A percentile compares a stretch with the other conserved stretches of the same genome.
Conservation (phyloP, 2,797 vertebrate genomes). For the Austrolebias charrua region DNA sequence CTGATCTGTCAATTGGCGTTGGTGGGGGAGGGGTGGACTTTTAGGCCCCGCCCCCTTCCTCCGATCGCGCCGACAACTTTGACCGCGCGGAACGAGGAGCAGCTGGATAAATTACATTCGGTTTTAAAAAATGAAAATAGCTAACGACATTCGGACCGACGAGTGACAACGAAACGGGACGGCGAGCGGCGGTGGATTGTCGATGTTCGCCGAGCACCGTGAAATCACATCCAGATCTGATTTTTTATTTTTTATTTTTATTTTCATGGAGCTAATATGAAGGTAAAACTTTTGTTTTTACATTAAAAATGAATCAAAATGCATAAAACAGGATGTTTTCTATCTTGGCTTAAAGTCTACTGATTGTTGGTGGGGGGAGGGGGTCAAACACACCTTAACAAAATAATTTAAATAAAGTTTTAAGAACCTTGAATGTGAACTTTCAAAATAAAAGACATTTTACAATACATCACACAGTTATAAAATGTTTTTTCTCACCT, state of each 20-base stretch:
- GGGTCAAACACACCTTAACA: conserved; percentile 64
- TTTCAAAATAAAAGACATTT: conserved; percentile 76
- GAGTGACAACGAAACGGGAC: conserved; percentile 59
- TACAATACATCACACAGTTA: conserved; percentile 76
- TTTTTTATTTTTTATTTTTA: conserved; percentile 7
- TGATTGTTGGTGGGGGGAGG: too few relatives aligned
- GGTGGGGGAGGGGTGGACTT: conserved; percentile 37
- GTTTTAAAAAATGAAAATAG: conserved; percentile 7
- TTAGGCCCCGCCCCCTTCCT: conserved; percentile 34
- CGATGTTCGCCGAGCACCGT: conserved; percentile 80
- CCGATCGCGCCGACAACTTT: conserved; percentile 29
- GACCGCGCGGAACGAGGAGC: conserved; percentile 67
- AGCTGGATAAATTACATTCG: conserved; percentile 88
- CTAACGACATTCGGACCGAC: too few relatives aligned
- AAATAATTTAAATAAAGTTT: conserved; percentile 71
- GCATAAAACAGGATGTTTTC: too few relatives aligned
- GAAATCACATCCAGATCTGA: conserved; percentile 67
- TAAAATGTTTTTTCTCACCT: conserved; percentile 61
- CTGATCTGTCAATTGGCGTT: conserved; percentile 25
- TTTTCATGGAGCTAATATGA: conserved; percentile 9
- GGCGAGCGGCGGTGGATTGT: conserved; percentile 72
- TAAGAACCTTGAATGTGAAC: conserved; percentile 74
- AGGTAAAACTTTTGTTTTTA: conserved; percentile 17
- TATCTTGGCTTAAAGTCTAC: too few relatives aligned
- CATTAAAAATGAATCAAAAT: conserved; percentile 10